Base-by-base conservation (phyloP, 92 coral and sea anemone genomes). In the Palythoa heliodiscus region DNA sequence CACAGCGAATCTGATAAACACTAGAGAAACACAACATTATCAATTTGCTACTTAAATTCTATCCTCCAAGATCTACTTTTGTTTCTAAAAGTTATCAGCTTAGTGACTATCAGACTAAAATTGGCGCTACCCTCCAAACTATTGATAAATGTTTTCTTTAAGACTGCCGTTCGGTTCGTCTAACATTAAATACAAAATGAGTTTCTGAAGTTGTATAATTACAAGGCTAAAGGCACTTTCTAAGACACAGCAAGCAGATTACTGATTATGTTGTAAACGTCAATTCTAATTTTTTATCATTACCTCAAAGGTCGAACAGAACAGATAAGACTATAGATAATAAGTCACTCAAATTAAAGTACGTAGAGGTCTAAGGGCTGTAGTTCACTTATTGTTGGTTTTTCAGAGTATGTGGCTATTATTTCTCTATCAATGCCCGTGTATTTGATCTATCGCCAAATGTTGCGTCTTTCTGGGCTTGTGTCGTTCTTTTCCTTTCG, bases 301-400 rank as follows among this genome's bases (percentile, higher is more conserved):
- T 25, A 66, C 74, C 60, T 29, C 43, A 64, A 80, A 66, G 74
- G 74, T 66, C 55, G 72, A 78, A 35, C 29, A 78, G 19, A 47
- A 66, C 15, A 64, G 84, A 80, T 80, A 80, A 43, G 61, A 11
- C 15, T 67, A 6, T 14, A 66, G 38, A 22, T 64, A 64, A 80
- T 50, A 43, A 64, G 84, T 64, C 73, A 66, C 35, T 80, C 74
- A 80, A 63, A 52, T 80, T 23, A 63, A 80, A 47, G 60, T 80
- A 12, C 38, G 9, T 60, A 61, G 39, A 80, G 22, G 5, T 43
- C 84, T 20, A 50, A 64, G 39, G 19, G 47, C 74, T 5, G 73
- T 43, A 24, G 60, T 80, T 52, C 43, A 10, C 20, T 64, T 74
- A 80, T 80, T 80, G 84, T 80, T 80, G 63, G 75, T 80, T 80